Evolutionary conservation across 2,888 invertebrate species (phyloP), one percentile per base, ranked within the genome.

Genomic region (Caenorhabditis sp.): DNA sequence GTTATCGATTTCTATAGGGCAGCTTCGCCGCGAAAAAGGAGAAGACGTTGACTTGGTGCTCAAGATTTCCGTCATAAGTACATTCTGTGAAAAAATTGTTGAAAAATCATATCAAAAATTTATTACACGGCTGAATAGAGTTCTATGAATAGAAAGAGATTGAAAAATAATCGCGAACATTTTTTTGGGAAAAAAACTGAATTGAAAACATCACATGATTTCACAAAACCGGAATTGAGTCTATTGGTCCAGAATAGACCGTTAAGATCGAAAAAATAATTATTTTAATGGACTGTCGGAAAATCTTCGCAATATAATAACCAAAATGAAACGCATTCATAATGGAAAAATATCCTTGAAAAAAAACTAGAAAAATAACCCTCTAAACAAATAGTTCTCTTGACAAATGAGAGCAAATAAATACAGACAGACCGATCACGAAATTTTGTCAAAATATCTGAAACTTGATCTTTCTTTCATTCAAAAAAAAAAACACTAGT

Each of bases 1-100:
- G 19, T 67, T n/a, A 58, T 67, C 66, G 43, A 72, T 43, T 24
- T 55, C 54, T 0, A 72, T 58, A 6, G 64, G 64, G 58, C 72
- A 72, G 12, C 24, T 14, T 43, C 17, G 43, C 43, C 43, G 12
- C 12, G 12, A 17, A 17, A 17, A 43, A 17, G 43, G 3, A 17
- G 43, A 43, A 10, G 17, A 43, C 17, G 21, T 53, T 21, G 6
- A 21, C 24, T 6, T 53, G 6, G 53, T 53, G 8, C 10, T 53
- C n/a, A 43, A 43, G 12, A 23, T 72, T 27, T 72, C 67, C 57
- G 67, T 72, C 72, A 72, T 72, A 26, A 37, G 60, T 12, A 54
- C 72, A 72, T 72, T 54, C 72, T 71, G 64, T 51, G 66, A 70
- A 36, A 27, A 10, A 51, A 23, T 21, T 1, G 2, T 31, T 31